Evolutionary conservation across 2,113 vertebrate species (phyloP), one percentile per base, ranked within the genome.

Genomic region (Etheostoma cragini): DNA sequence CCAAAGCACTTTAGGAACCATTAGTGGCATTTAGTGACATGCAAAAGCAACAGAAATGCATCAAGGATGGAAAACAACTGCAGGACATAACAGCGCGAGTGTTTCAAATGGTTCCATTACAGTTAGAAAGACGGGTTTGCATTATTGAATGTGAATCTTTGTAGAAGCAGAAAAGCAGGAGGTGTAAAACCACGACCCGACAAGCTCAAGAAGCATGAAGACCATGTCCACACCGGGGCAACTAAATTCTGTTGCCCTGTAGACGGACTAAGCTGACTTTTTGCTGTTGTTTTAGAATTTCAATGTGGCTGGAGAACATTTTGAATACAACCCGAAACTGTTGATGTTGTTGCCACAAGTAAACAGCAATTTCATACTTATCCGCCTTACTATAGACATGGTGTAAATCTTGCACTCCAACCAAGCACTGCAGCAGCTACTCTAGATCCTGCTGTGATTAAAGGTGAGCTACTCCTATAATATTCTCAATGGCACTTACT

Each of bases 1-100:
- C 82, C 81, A 77, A 89, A 90, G 86, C 78, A 33, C 83, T 81
- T 80, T 61, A 89, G 91, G 89, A 90, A 83, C 93, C 76, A 91
- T 90, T 72, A 88, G 73, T 84, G 80, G 66, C 83, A 89, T 87
- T 67, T 77, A 64, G 64, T 77, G 81, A 81, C 90, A 92, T 86
- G 88, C 91, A 87, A 80, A 81, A 83, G 87, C 90, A 90, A 91
- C 86, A 92, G 75, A 87, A 82, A 89, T 61, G 60, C 78, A 84
- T 89, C 83, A 53, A 21, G 76, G 70, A 88, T 82, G 60, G 45
- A 82, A 88, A 85, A 88, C 81, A 76, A 77, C 73, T 45, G 78
- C 79, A 73, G 58, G 63, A 80, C 35, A 72, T 79, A 45, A 50
- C 63, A 69, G 64, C 33, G 47, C 1, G 30, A 62, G 60, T 50